Conservation (phyloP, 2,888 invertebrate species). For the Melanostoma scalare region DNA sequence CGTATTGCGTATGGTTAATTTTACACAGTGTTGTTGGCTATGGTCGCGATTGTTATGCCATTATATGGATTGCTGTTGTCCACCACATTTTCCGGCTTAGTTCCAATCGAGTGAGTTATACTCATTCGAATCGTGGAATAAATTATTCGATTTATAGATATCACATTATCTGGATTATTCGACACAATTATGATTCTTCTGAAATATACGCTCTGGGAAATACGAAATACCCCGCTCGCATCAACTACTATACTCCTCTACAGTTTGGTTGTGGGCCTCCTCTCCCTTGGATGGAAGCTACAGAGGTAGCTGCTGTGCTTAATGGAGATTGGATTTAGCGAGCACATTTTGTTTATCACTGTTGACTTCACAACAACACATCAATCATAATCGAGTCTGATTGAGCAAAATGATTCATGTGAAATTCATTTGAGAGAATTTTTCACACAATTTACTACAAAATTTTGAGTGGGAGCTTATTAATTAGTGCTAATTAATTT, state of each 20-base stretch:
- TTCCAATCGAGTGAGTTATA: conserved; percentile 23
- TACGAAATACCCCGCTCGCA: too few species aligned
- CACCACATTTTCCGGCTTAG: conserved; percentile 26
- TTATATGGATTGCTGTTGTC: too few species aligned
- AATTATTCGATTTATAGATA: conserved; percentile 35
- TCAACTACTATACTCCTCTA: too few species aligned
- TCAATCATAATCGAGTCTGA: conserved; percentile 54
- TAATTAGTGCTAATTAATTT: neutral
- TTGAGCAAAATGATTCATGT: conserved; percentile 23
- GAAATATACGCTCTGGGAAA: too few species aligned
- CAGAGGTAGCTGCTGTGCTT: conserved; percentile 22
- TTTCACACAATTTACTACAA: neutral
- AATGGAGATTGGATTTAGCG: conserved; percentile 28
- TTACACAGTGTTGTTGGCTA: conserved; percentile 3
- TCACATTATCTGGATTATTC: conserved; percentile 52
- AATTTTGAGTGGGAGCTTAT: neutral
- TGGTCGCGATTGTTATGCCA: neutral
- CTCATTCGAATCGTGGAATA: conserved; percentile 21
- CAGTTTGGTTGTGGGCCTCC: too few species aligned
- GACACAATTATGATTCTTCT: conserved; percentile 43
- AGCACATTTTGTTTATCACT: conserved; percentile 47
- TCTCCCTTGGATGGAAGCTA: neutral
- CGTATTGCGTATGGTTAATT: conserved; percentile 4
- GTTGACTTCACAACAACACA: conserved; percentile 39
- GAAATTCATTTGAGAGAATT: neutral